Evolutionary conservation across 2,888 invertebrate genomes (phyloP), one percentile per base, ranked within the genome.

Genomic region (Tortricodes alternella): DNA sequence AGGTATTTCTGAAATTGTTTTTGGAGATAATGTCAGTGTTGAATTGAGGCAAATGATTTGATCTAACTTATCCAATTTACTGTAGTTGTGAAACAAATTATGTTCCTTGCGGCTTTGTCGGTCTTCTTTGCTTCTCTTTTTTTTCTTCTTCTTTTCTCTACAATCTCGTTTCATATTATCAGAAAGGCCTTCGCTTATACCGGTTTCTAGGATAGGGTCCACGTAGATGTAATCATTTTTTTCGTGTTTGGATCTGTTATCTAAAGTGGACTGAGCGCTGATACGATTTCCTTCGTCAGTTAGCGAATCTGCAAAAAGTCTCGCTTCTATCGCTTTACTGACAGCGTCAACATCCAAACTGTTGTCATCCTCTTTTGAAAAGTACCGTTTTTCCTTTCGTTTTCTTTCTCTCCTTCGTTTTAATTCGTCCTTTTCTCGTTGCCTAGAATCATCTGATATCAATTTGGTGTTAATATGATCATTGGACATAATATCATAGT

Each of bases 131-230:
- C 93, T 95, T 73, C 94, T 95, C 78, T 96, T 96, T 68, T 96
- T 94, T 78, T 96, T 96, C 84, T 96, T 96, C 81, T 95, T 96
- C 82, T 95, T 96, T 66, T 96, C 96, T 73, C 94, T 95, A 48
- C 89, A 89, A 63, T 95, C 93, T 63, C 80, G 92, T 89, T 68
- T 91, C 74, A 65, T 87, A 92, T 70, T 91, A 72, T 68, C 80
- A 74, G 56, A 60, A 13, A 63, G 63, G 35, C 71, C 68, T 35
- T 67, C 65, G 32, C 60, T 58, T 15, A 58, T 46, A 15, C 13
- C 39, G 11, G 32, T 63, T 46, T 11, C 60, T 19, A 34, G 55
- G 18, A 58, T 67, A 60, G 35, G 43, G 49, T 60, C 63, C 63
- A 69, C 92, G 63, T 94, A 92, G 4, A 92, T 92, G 67, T 93